Base-by-base conservation (phyloP, 2,113 vertebrate species). In the Odocoileus virginianus region DNA sequence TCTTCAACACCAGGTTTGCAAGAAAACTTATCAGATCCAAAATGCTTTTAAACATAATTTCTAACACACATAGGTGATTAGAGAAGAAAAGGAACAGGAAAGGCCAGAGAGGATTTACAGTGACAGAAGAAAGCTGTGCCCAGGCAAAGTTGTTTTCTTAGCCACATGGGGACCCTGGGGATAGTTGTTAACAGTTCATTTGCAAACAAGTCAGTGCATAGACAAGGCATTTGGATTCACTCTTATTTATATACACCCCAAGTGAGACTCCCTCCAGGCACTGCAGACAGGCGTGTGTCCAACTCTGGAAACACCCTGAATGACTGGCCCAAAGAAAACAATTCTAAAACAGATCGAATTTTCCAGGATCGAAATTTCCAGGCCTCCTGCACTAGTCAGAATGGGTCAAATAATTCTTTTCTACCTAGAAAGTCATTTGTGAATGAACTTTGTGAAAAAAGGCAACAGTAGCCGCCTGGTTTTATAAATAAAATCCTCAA, bases 161-260 rank as follows among this genome's bases (percentile, higher is more conserved):
- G 7, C 67, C 93, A 86, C 25, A 43, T 25, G 30, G 61, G 82
- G 89, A 81, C n/a, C 5, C 9, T 4, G 33, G 58, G 64, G 64
- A 58, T 85, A 64, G 57, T 10, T 47, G 54, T 94, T 78, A 83
- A 93, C 50, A 84, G 89, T 52, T 93, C 93, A n/a, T 85, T 43
- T 71, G 83, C 67, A 88, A 81, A 50, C 2, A 2, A 43, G 76
- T 57, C 60, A 36, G 81, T 17, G 78, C 36, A 60, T n/a, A 88
- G 64, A 89, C 61, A 50, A 93, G 33, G 2, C 85, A 36, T 17
- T 21, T 61, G 27, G 81, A 90, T 28, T 61, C 27, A 55, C 27
- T 45, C 67, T 55, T 58, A 67, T 58, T 87, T 84, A 91, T 25
- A 67, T 40, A 78, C 36, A 87, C 82, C 50, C 30, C 0, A 5